Evolutionary conservation across 2,113 vertebrate genomes (phyloP).

Genomic region (Panthera leo): DNA sequence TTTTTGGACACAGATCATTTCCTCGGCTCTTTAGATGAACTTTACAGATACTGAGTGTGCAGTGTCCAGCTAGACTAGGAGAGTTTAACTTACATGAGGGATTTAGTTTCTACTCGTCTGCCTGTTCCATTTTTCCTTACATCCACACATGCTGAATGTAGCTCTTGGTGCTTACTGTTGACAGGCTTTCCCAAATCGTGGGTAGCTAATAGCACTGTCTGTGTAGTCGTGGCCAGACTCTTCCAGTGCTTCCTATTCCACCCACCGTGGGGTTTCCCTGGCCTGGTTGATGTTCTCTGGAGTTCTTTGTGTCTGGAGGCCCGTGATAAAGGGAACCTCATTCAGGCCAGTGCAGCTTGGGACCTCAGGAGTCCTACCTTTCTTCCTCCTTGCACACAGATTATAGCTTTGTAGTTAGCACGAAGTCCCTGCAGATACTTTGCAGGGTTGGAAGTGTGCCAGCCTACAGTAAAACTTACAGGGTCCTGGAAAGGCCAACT

Average conservation of each 20-base stretch:
- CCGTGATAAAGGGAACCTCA: neutral
- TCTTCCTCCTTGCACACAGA: neutral
- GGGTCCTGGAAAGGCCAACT: neutral
- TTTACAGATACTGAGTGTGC: neutral
- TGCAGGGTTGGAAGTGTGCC: neutral
- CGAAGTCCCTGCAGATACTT: neutral
- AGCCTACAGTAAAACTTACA: neutral
- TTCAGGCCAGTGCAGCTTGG: neutral
- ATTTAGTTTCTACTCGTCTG: neutral
- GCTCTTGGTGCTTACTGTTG: neutral
- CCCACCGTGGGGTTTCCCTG: neutral
- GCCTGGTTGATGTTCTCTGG: neutral
- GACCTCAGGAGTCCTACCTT: neutral
- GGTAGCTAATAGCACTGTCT: neutral
- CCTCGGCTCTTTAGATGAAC: neutral
- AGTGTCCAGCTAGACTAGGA: neutral
- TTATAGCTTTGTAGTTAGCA: slow-evolving; percentile 2
- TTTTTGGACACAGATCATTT: neutral
- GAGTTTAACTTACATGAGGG: neutral
- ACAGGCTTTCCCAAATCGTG: neutral
- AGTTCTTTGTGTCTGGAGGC: neutral
- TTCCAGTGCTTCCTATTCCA: neutral
- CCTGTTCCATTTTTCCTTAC: neutral
- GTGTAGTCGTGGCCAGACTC: neutral
- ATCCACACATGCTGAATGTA: neutral